These are phyloP conservation scores for Irena cyanogastra DNA, from an alignment of 2,113 vertebrate species.

Conservation along the genomic window DNA sequence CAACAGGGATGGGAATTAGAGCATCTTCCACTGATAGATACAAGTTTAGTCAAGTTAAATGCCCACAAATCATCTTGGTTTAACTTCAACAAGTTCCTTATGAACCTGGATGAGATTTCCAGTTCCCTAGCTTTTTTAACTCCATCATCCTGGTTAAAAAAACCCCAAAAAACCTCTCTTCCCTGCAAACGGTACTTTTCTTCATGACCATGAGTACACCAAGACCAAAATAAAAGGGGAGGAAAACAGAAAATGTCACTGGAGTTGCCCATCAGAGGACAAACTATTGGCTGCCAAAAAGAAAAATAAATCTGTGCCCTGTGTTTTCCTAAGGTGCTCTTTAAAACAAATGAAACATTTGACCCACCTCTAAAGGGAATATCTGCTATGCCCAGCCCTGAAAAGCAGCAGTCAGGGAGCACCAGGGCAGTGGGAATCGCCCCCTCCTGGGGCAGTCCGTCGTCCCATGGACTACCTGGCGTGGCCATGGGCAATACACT, in stretches of 20 bases:
- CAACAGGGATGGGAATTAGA: not conserved
- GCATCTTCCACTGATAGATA: not conserved
- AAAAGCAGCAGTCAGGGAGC: not conserved
- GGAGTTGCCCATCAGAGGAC: not conserved
- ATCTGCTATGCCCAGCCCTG: not conserved
- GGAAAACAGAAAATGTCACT: not conserved
- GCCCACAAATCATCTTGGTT: not conserved
- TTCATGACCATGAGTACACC: not conserved
- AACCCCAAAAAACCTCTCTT: fast-evolving
- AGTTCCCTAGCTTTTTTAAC: not conserved
- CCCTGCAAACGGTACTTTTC: not conserved
- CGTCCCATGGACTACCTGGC: not conserved
- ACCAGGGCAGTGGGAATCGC: not conserved
- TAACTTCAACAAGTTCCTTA: not conserved
- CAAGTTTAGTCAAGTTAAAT: not conserved
- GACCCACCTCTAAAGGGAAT: not conserved
- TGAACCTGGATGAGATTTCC: not conserved
- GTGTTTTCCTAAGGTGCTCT: not conserved
- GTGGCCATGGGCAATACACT: fast-evolving
- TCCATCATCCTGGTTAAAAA: not conserved
- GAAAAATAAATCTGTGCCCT: fast-evolving
- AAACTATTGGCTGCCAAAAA: not conserved
- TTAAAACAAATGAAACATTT: not conserved
- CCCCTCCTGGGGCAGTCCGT: fast-evolving
- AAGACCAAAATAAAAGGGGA: not conserved